Base-by-base conservation (phyloP, 2,888 invertebrate species). In the Spatulosminthurus flaviceps region DNA sequence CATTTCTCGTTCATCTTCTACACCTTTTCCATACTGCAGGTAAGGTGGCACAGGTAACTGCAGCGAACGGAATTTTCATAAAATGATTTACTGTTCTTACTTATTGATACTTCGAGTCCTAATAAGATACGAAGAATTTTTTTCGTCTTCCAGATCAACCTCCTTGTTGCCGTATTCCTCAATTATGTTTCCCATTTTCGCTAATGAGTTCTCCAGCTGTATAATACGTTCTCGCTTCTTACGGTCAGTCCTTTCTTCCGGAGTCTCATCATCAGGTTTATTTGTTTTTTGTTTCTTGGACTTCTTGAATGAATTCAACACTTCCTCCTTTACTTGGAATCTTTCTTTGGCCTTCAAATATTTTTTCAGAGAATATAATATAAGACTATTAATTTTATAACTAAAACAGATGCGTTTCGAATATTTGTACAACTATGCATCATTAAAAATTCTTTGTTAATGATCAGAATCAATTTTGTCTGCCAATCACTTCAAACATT, bases 81-180 rank as follows among this genome's bases (percentile, higher is more conserved):
- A 67, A 26, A 67, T 5, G n/a, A 24, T 26, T 67, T n/a, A n/a
- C 11, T 67, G 5, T 24, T 67, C 61, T 74, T 61, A 74, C 74
- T 61, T 28, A 11, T 74, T 74, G 4, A 61, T 26, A 21, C n/a
- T 34, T n/a, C 74, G 28, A 29, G 28, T 61, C 29, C 34, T 74
- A 19, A 60, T 28, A 16, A 74, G 60, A 21, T 74, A 74, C 1
- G 74, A 24, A n/a, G 74, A 74, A 74, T 74, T 61, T 60, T 16
- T n/a, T 16, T 74, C 74, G 26, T 74, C 74, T n/a, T 60, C 61
- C 13, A 74, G 22, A 7, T 74, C 61, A 29, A 61, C 61, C 21
- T 60, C 61, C 19, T 9, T 9, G 9, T 29, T 1, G 5, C 51
- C 61, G 22, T 51, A 74, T 61, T 74, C 21, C 29, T 61, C 34